phyloP scores from a whole-genome alignment of 2,888 invertebrate species.

The Oxyteleia sp. region DNA sequence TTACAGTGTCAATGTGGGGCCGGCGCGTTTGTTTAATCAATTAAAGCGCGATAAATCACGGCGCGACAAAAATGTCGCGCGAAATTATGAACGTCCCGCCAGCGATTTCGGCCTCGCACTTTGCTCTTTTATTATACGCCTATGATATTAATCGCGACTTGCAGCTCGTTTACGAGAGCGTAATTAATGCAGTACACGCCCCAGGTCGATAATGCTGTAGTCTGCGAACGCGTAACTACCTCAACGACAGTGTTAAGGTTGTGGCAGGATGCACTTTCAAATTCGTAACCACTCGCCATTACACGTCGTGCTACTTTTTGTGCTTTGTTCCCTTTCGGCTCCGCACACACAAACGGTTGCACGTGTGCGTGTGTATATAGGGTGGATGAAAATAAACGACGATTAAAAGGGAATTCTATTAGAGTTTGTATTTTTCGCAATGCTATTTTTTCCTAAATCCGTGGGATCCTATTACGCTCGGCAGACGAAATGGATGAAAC shows the following conservation, averaged over 20 bases:
- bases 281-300: slow-evolving; percentile 56
- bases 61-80: neutral
- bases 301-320: slow-evolving; percentile 41
- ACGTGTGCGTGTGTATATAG: neutral
- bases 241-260: slow-evolving; percentile 57
- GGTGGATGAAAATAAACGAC: too few relatives aligned
- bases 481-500: too few relatives aligned
- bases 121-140: slow-evolving; percentile 52
- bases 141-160: slow-evolving; percentile 69
- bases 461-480: too few relatives aligned
- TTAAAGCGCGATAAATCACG: slow-evolving; percentile 23
- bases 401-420: too few relatives aligned
- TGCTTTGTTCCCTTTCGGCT: slow-evolving; percentile 36
- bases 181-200: slow-evolving; percentile 72
- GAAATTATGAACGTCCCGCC: slow-evolving; percentile 31
- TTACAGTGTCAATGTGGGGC: too few relatives aligned
- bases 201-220: slow-evolving; percentile 69
- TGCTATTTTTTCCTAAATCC: too few relatives aligned
- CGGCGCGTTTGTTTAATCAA: slow-evolving; percentile 24
- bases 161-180: slow-evolving; percentile 70
- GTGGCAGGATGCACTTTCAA: slow-evolving; percentile 62
- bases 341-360: neutral
- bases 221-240: slow-evolving; percentile 54
- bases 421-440: too few relatives aligned
- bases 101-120: slow-evolving; percentile 52